phyloP scores from a whole-genome alignment of 1,140 invertebrate species.

The Theocolax elegans region DNA sequence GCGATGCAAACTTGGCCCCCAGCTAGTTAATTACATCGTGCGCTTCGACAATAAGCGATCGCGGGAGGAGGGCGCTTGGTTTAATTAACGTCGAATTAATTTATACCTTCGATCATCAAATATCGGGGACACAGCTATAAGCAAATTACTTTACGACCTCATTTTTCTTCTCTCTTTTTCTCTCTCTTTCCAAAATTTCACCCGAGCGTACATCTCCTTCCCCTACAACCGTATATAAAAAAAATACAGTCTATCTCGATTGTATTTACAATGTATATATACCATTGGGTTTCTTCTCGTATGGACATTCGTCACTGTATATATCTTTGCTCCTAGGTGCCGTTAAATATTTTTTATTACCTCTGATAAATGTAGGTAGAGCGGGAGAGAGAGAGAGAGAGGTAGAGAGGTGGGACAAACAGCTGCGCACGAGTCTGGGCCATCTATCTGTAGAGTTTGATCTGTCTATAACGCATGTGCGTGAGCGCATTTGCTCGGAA shows the following conservation, averaged over 20 bases:
- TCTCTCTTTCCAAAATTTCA: no score
- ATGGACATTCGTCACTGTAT: constrained; percentile 43
- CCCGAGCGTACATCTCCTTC: no score
- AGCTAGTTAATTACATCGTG: constrained; percentile 47
- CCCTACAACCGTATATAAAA: no score
- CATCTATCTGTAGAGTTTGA: constrained; percentile 31
- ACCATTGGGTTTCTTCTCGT: no score
- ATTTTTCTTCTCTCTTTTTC: no score
- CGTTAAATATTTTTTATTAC: constrained; percentile 28
- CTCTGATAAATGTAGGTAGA: constrained; percentile 15
- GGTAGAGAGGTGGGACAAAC: constrained; percentile 52
- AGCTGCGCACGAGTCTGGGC: constrained; percentile 23
- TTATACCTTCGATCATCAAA: constrained; percentile 42
- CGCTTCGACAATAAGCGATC: constrained; percentile 48
- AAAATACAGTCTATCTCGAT: no score
- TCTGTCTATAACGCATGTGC: no score
- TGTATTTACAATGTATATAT: no score
- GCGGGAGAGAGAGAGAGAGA: no score
- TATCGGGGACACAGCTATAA: neutral
- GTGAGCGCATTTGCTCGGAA: no score
- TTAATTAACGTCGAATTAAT: constrained; percentile 51
- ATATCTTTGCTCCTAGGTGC: constrained; percentile 49
- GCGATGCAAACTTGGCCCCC: neutral
- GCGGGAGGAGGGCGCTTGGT: constrained; percentile 42
- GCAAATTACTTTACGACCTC: neutral